phyloP scores from a whole-genome alignment of 2,888 invertebrate genomes.

The Drepana falcataria region DNA sequence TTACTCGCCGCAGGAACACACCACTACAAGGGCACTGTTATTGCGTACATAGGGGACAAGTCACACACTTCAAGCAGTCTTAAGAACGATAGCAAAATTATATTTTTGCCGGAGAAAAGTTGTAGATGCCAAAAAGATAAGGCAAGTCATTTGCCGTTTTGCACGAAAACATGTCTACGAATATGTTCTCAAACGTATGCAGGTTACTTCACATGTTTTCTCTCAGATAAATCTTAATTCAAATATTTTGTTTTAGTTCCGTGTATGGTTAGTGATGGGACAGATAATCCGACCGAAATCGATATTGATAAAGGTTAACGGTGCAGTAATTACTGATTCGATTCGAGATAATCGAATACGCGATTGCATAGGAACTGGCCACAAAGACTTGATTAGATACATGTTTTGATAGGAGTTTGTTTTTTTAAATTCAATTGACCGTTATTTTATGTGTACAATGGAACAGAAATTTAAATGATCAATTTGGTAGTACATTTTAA shows the following conservation, averaged over 20 bases:
- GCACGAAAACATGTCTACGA: too few species aligned
- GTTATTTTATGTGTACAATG: background rate
- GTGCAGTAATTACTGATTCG: conserved; percentile 18
- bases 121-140: too few species aligned
- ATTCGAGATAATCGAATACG: conserved; percentile 11
- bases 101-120: too few species aligned
- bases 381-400: conserved; percentile 1
- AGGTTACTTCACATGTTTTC: too few species aligned
- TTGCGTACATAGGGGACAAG: too few species aligned
- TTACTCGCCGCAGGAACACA: too few species aligned
- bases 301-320: conserved; percentile 18
- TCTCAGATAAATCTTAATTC: background rate
- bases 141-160: too few species aligned
- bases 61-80: too few species aligned
- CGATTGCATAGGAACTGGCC: conserved; percentile 14
- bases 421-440: background rate
- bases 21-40: too few species aligned
- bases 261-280: conserved; percentile 3
- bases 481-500: background rate
- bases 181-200: too few species aligned
- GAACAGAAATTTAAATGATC: background rate
- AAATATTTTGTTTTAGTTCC: background rate
- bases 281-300: background rate
- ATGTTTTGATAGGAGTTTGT: background rate
- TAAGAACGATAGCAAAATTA: too few species aligned